phyloP scores from a whole-genome alignment of 2,888 invertebrate genomes.

The Caenorhabditis parvicauda region DNA sequence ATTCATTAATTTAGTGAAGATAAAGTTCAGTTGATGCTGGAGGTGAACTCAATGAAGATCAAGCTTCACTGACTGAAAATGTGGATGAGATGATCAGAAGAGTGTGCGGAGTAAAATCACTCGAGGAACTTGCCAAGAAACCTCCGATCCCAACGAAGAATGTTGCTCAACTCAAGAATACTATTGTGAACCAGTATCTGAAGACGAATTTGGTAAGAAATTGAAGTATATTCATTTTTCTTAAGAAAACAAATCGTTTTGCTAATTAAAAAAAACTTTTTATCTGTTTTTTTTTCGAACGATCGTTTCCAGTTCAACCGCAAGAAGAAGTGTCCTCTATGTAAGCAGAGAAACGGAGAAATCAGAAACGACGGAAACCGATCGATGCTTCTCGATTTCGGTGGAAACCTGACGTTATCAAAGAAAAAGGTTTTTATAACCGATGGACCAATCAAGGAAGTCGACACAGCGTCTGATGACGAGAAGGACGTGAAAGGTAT shows the following conservation, averaged over 20 bases:
- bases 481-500: slow-evolving; percentile 24
- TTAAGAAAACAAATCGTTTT: not conserved
- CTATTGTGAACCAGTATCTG: slow-evolving; percentile 35
- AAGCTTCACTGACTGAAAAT: not conserved
- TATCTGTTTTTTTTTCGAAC: not conserved
- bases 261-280: not conserved
- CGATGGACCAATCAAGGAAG: slow-evolving; percentile 9
- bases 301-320: slow-evolving; percentile 52
- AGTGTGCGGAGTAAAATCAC: slow-evolving; percentile 62
- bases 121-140: slow-evolving; percentile 12
- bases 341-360: slow-evolving; percentile 51
- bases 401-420: slow-evolving; percentile 11
- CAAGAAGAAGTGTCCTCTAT: slow-evolving; percentile 50
- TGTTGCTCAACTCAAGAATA: slow-evolving; percentile 38
- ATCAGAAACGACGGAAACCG: slow-evolving; percentile 52
- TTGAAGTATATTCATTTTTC: not conserved
- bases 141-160: slow-evolving; percentile 41
- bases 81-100: slow-evolving; percentile 63
- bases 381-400: slow-evolving; percentile 53
- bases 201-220: slow-evolving; percentile 35
- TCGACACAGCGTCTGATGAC: slow-evolving; percentile 18
- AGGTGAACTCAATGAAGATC: not conserved
- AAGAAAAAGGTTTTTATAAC: slow-evolving; percentile 11
- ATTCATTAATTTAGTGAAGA: too few relatives aligned
- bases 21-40: too few relatives aligned